These are phyloP conservation scores for Thaumatotibia leucotreta DNA, from an alignment of 1,140 invertebrate genomes.

Conservation along the genomic window DNA sequence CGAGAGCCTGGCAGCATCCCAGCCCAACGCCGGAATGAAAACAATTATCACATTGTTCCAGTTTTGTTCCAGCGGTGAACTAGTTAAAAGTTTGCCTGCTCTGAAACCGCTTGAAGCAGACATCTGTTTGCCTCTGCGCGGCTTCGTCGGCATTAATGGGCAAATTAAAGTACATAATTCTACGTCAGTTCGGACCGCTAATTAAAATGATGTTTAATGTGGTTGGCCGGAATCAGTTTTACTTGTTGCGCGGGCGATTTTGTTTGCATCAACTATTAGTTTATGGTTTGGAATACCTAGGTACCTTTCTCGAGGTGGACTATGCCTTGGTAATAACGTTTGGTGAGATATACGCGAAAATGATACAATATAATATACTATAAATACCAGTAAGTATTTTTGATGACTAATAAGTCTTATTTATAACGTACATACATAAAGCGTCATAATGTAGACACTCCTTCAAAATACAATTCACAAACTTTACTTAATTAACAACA, in stretches of 20 bases:
- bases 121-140: conserved; percentile 6
- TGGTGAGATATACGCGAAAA: not conserved
- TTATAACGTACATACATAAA: not conserved
- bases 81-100: conserved; percentile 8
- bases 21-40: conserved; percentile 5
- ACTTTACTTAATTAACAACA: no score
- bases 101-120: not conserved
- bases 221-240: not conserved
- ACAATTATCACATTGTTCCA: conserved; percentile 13
- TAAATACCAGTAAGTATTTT: not conserved
- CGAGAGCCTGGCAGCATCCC: conserved; percentile 10
- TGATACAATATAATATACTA: not conserved
- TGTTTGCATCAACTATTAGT: not conserved
- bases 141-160: not conserved
- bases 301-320: not conserved
- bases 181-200: conserved; percentile 1
- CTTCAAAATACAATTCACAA: no score
- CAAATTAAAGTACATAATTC: not conserved
- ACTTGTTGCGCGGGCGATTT: not conserved
- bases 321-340: not conserved
- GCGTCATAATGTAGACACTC: no score
- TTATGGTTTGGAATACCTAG: not conserved
- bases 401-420: not conserved
- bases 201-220: conserved; percentile 11
- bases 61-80: conserved; percentile 8